These are phyloP conservation scores for Liasis olivaceus DNA, from an alignment of 2,797 vertebrate genomes.

Conservation along the genomic window DNA sequence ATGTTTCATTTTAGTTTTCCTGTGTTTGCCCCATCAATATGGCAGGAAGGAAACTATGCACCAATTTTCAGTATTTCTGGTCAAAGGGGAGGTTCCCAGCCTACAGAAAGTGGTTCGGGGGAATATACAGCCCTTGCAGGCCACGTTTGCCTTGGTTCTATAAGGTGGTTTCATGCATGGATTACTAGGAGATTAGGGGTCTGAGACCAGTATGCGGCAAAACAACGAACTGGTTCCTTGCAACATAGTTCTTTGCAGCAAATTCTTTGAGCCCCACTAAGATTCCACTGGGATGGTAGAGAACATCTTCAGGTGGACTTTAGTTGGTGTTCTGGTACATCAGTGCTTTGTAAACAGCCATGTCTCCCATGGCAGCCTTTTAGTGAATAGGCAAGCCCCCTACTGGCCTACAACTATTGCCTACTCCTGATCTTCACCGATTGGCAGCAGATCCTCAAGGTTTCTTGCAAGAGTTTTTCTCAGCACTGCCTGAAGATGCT, in stretches of 20 bases:
- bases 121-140: no score
- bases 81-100: background rate
- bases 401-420: no score
- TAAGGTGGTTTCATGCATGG: background rate
- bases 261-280: background rate
- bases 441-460: no score
- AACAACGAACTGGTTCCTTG: background rate
- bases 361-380: no score
- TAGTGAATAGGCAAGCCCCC: no score
- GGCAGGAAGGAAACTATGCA: background rate
- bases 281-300: no score
- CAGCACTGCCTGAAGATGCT: no score
- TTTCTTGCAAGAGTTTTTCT: no score
- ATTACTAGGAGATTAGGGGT: background rate
- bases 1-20: background rate
- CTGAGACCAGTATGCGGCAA: background rate
- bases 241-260: background rate
- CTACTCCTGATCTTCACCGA: no score
- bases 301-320: no score
- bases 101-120: background rate
- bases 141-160: background rate
- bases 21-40: background rate
- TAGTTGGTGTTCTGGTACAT: no score
- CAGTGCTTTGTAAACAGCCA: no score
- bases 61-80: background rate